Conservation (phyloP, 2,113 vertebrate genomes). For the Sinocyclocheilus rhinocerous region DNA sequence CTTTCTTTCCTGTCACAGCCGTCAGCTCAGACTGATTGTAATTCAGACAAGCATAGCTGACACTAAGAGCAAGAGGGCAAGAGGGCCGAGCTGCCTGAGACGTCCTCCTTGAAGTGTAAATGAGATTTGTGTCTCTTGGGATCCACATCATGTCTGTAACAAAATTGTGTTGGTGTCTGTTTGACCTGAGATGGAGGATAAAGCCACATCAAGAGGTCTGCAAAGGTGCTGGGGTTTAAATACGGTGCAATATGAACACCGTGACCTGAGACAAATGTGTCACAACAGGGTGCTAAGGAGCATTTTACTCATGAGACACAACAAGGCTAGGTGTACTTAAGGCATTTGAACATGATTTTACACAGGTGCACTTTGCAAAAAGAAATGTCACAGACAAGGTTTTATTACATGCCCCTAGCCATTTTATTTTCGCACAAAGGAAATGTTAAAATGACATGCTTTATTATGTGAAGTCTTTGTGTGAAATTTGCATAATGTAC, state of each 20-base stretch:
- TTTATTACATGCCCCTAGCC: constrained; percentile 29
- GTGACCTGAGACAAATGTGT: not conserved
- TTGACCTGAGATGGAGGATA: constrained; percentile 17
- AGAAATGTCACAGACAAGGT: constrained; percentile 8
- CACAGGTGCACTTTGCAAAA: not conserved
- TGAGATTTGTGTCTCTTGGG: constrained; percentile 31
- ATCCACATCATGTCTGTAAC: constrained; percentile 17
- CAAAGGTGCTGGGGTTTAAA: constrained; percentile 6
- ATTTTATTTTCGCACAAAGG: constrained; percentile 16
- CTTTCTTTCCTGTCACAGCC: not conserved
- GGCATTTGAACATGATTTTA: not conserved
- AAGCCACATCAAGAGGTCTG: not conserved
- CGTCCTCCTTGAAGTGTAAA: constrained; percentile 29
- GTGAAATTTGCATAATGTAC: constrained; percentile 10
- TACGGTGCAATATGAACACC: not conserved
- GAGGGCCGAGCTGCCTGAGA: not conserved
- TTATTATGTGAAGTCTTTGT: constrained; percentile 12
- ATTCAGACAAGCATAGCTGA: constrained; percentile 29
- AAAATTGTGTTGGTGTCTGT: constrained; percentile 9
- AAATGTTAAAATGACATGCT: constrained; percentile 20
- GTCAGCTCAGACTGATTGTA: constrained; percentile 25
- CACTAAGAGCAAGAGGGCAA: constrained; percentile 14
- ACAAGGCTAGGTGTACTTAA: not conserved
- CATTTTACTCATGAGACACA: not conserved
- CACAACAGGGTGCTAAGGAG: not conserved